Conservation (phyloP, 2,113 vertebrate species). For the Panthera tigris region DNA sequence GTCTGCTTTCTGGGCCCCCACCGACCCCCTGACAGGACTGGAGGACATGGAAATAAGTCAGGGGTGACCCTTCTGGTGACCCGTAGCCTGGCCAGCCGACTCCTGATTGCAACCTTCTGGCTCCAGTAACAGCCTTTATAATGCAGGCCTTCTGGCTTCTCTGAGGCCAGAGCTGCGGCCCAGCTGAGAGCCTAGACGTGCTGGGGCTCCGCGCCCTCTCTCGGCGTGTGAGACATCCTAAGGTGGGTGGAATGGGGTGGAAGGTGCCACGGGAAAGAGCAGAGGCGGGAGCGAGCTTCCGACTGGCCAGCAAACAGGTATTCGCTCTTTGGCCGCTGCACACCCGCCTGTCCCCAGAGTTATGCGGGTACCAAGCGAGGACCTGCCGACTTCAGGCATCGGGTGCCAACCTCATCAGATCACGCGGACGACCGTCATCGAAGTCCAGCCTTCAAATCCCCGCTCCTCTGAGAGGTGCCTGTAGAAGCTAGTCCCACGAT, state of each 20-base stretch:
- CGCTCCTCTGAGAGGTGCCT: background rate
- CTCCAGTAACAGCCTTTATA: slow-evolving; percentile 72
- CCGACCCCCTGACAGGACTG: slow-evolving; percentile 78
- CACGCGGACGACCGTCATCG: background rate
- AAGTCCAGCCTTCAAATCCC: background rate
- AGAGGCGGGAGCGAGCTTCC: background rate
- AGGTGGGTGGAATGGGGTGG: background rate
- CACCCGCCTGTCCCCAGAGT: rapidly evolving
- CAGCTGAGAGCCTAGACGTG: background rate
- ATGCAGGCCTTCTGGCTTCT: slow-evolving; percentile 33
- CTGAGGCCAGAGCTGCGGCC: background rate
- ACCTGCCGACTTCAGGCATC: background rate
- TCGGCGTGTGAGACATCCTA: background rate
- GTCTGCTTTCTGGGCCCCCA: slow-evolving; percentile 85
- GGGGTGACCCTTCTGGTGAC: slow-evolving; percentile 83
- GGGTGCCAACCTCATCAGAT: background rate
- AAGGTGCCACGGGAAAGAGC: background rate
- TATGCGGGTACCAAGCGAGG: rapidly evolving
- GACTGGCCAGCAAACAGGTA: background rate
- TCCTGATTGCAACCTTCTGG: slow-evolving; percentile 88
- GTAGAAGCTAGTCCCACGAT: background rate
- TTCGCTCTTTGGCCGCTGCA: background rate
- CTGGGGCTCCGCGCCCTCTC: background rate
- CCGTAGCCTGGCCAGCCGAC: slow-evolving; percentile 74
- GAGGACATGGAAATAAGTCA: slow-evolving; percentile 79